Base-by-base conservation (phyloP, 2,113 vertebrate species). In the Periophthalmodon schlosseri region DNA sequence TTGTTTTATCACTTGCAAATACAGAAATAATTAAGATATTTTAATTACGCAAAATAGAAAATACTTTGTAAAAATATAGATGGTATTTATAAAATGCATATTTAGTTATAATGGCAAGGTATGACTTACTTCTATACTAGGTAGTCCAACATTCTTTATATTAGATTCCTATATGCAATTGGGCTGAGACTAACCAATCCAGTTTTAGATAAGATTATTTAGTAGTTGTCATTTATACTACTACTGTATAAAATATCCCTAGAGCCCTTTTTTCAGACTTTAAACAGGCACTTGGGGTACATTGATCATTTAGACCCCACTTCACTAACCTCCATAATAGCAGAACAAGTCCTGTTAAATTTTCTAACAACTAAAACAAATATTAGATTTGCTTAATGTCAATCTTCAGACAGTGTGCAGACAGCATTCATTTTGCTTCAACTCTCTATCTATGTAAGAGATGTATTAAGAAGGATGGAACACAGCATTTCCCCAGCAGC, bases 401-500 rank as follows among this genome's bases (percentile, higher is more conserved):
- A 54, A 5, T 36, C 50, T 69, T 21, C 3, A 56, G 21, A 28
- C 39, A 34, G 63, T 50, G 21, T 64, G 47, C 60, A 54, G 8
- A 46, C 3, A 0, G 23, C 28, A 24, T 47, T 14, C 54, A 49
- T 0, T 23, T 34, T 68, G 66, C 36, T 72, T 54, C 23, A 76
- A 80, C 56, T 70, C 4, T 20, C n/a, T 15, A 33, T 74, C 36
- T 69, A 21, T 21, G 24, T 68, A 39, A 14, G 69, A 75, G 66
- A 69, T 66, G 57, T 50, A 75, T 66, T 61, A 84, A 79, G 56
- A 74, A 36, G 68, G n/a, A 47, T 79, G 69, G 67, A 79, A 75
- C 65, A 68, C 36, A 80, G 79, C 72, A 75, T 70, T 76, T 79
- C 60, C 58, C 76, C 72, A 76, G 36, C 3, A 68, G 77, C 69